Evolutionary conservation across 2,888 invertebrate genomes (phyloP), one percentile per base, ranked within the genome.

Genomic region (Drosophila mettleri): DNA sequence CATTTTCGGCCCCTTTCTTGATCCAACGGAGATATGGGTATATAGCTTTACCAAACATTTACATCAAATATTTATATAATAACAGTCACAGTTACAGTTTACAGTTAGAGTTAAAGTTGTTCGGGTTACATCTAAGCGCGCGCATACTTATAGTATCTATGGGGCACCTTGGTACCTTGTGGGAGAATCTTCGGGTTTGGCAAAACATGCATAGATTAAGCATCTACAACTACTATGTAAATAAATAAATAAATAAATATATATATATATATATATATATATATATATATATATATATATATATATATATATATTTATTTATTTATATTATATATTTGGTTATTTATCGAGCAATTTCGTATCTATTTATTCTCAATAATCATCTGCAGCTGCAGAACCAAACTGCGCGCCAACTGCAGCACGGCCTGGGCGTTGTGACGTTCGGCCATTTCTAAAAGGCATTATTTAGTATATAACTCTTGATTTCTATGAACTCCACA

Each of bases 381-480:
- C 84, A 97, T 96, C 93, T 98, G 98, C 74, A 98, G 94, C 93
- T 97, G 96, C 65, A 96, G 93, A 9, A 98, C 97, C 71, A 98
- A 93, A 86, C 97, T 97, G 80, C 98, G 94, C 0, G 98, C 96
- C 70, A 98, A 93, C 73, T 95, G 94, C 62, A 99, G 92, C 36
- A 98, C 95, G 2, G 96, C 95, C 75, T 95, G 94, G 3, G 97
- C 96, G 90, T 98, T 96, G 92, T 99, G 98, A 71, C 97, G 94
- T 91, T 99, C 98, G 0, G 98, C 98, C 98, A 98, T 98, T 95
- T 98, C 98, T 98, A 93, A 69, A 80, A 1, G 1, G 1, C 7
- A 7, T 8, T 20, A 55, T 12, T 20, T 14, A 14, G 5, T 12
- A 20, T 14, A 27, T 16, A 27, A n/a, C 12, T 7, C 7, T 3